Base-by-base conservation (phyloP, 2,797 vertebrate genomes). In the Pipistrellus pipistrellus region DNA sequence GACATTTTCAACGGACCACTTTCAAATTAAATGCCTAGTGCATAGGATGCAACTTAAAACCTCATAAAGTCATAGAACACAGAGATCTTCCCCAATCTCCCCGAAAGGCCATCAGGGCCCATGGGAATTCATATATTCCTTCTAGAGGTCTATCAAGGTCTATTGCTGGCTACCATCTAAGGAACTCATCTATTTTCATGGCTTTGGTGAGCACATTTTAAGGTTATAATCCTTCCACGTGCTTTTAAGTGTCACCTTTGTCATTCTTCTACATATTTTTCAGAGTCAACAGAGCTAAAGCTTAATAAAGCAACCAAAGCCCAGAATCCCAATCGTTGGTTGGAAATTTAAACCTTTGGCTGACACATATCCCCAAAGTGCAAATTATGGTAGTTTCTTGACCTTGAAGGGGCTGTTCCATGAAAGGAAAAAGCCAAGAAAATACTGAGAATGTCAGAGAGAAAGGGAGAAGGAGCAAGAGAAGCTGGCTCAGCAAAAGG, bases 21-120 rank as follows among this genome's bases (percentile, higher is more conserved):
- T 96, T 85, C 88, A 88, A 94, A 95, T 90, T 59, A 95, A 96
- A 97, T 93, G 88, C 93, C 95, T 89, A 48, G 62, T 35, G 32
- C 83, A 35, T 75, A 55, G 21, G 55, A 92, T 44, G 80, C 72
- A 87, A 69, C 88, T 66, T 53, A 83, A 87, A 91, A 64, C 90
- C 89, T 41, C 88, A 71, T 75, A 86, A 95, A 93, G 75, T 87
- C 85, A 77, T 78, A 81, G 81, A 92, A 85, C 85, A 90, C 71
- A 82, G 57, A 91, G 32, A 64, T 59, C 93, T 81, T 69, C 62
- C 66, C 66, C 41, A 69, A 25, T 85, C 95, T 91, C 87, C 94
- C 41, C 62, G 82, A 59, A 59, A 95, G 76, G 9, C 55, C 59
- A 32, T 86, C 72, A 44, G 62, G 64, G 46, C 32, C 81, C 76